Conservation (phyloP, 1,140 invertebrate genomes). For the Drosophila tani region DNA sequence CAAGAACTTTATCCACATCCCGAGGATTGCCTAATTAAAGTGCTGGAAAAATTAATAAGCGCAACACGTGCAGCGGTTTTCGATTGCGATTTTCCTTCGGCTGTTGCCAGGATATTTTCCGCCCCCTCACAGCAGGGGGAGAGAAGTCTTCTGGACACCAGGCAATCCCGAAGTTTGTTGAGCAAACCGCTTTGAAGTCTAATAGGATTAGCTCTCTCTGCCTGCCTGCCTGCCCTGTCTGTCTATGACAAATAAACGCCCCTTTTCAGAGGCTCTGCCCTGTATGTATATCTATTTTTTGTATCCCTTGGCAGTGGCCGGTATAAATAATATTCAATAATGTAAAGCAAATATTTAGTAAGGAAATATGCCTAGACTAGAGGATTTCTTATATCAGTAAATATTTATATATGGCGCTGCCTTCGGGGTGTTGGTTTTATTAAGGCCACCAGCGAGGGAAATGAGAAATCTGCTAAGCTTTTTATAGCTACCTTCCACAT, state of each 20-base stretch:
- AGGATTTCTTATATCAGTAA: conserved; percentile 43
- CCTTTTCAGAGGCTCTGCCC: not conserved
- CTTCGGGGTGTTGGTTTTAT: not conserved
- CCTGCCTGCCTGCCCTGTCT: conserved; percentile 9
- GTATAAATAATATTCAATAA: conserved; percentile 70
- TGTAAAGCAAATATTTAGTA: conserved; percentile 64
- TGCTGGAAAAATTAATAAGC: conserved; percentile 72
- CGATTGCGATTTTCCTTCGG: conserved; percentile 19
- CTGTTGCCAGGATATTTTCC: conserved; percentile 35
- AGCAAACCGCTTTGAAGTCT: conserved; percentile 79
- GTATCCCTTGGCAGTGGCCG: conserved; percentile 23
- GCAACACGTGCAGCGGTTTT: conserved; percentile 73
- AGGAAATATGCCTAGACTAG: conserved; percentile 46
- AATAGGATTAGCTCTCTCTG: conserved; percentile 70
- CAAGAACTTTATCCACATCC: conserved; percentile 30
- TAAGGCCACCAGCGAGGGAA: conserved; percentile 9
- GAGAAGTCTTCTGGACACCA: conserved; percentile 41
- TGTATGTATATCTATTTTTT: conserved; percentile 13
- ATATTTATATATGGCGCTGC: conserved; percentile 28
- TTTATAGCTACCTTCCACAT: conserved; percentile 6
- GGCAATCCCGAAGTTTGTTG: conserved; percentile 71
- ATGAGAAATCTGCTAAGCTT: conserved; percentile 13
- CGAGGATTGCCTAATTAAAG: conserved; percentile 61
- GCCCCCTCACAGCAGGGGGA: not conserved
- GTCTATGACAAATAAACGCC: conserved; percentile 61